Conservation (phyloP, 1,140 invertebrate species). For the Drosophila fuyamai region DNA sequence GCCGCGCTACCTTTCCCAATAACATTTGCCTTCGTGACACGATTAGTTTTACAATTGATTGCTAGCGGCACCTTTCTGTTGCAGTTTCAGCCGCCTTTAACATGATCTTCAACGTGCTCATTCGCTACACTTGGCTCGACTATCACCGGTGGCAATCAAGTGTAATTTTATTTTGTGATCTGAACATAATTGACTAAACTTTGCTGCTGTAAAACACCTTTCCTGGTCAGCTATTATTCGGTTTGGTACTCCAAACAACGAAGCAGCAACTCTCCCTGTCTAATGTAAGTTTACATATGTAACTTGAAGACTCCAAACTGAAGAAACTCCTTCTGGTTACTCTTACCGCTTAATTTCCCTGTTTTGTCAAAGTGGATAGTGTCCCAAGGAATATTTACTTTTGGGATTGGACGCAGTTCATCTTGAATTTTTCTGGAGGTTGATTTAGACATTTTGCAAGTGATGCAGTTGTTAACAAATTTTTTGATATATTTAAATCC, state of each 20-base stretch:
- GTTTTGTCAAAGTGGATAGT: slow-evolving; percentile 13
- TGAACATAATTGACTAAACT: neutral
- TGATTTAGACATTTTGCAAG: too few species aligned
- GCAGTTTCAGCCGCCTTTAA: slow-evolving; percentile 2
- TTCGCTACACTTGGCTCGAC: slow-evolving; percentile 7
- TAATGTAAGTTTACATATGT: slow-evolving; percentile 3
- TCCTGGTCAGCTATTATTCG: slow-evolving; percentile 4
- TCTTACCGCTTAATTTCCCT: slow-evolving; percentile 7
- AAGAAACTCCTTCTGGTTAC: slow-evolving; percentile 5
- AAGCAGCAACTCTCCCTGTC: too few species aligned
- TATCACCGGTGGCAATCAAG: slow-evolving; percentile 3
- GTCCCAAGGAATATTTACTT: slow-evolving; percentile 28
- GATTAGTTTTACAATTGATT: too few species aligned
- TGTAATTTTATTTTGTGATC: slow-evolving; percentile 10
- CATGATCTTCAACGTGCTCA: slow-evolving; percentile 5
- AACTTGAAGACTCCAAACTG: slow-evolving; percentile 6
- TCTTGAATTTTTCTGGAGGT: too few species aligned
- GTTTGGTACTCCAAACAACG: too few species aligned
- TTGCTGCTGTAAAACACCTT: slow-evolving; percentile 1
- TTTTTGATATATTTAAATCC: slow-evolving; percentile 57
- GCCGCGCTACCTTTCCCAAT: neutral
- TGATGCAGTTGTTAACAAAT: slow-evolving; percentile 60
- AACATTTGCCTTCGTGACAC: neutral
- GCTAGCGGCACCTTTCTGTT: neutral
- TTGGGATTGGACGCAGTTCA: neutral